phyloP scores from a whole-genome alignment of 2,888 invertebrate genomes.

The Napeogenes sylphis region DNA sequence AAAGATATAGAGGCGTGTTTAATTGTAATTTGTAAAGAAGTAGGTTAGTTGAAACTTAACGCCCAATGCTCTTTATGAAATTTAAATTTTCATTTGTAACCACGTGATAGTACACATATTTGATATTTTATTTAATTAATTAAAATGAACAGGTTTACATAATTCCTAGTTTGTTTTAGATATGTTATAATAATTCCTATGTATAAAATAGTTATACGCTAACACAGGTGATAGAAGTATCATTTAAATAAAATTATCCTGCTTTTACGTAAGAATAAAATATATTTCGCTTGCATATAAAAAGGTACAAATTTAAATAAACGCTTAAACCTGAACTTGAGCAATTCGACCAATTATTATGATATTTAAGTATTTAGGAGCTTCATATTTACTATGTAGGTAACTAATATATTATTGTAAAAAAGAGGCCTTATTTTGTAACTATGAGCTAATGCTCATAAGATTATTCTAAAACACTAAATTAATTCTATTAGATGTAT shows the following conservation, averaged over 20 bases:
- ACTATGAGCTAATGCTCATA: constrained; percentile 4
- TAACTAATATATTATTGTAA: constrained; percentile 28
- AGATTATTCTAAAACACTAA: constrained; percentile 9
- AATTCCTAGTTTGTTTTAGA: too few species aligned
- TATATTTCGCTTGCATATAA: constrained; percentile 42
- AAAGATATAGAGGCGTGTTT: not conserved
- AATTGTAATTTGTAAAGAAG: not conserved
- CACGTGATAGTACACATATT: not conserved
- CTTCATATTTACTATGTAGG: constrained; percentile 38
- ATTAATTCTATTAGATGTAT: constrained; percentile 43
- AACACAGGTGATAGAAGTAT: not conserved
- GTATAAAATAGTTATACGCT: too few species aligned
- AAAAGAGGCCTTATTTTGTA: constrained; percentile 16
- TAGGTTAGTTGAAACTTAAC: not conserved
- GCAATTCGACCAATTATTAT: constrained; percentile 66
- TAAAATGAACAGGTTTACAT: too few species aligned
- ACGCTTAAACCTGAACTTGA: constrained; percentile 57
- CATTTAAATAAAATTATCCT: not conserved
- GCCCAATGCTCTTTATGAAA: not conserved
- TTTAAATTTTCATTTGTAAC: not conserved
- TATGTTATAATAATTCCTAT: too few species aligned
- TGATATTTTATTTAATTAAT: not conserved
- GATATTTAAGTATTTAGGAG: constrained; percentile 33
- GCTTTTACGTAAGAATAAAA: constrained; percentile 14
- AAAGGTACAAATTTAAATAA: constrained; percentile 33